A percentile compares a stretch with the other conserved stretches of the same genome.
phyloP scores from a whole-genome alignment of 1,140 invertebrate genomes.

The Agrilus planipennis region DNA sequence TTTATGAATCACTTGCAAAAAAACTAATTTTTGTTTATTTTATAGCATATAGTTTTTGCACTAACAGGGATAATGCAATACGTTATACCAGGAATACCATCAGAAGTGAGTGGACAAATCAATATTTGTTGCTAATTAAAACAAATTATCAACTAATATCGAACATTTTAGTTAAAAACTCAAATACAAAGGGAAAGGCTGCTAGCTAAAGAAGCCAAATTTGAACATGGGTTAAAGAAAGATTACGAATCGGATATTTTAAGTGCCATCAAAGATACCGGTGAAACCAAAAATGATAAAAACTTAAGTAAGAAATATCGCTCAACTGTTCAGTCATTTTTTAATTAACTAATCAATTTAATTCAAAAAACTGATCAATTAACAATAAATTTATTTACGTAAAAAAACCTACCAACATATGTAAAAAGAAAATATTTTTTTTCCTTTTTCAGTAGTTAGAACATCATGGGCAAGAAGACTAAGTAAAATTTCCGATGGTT shows the following conservation, averaged over 20 bases:
- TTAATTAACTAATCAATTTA: too few relatives aligned
- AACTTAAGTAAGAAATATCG: too few relatives aligned
- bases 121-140: too few relatives aligned
- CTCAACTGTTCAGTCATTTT: too few relatives aligned
- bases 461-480: conserved; percentile 55
- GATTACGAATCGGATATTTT: conserved; percentile 56
- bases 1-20: too few relatives aligned
- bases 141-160: too few relatives aligned
- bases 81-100: conserved; percentile 84
- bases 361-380: too few relatives aligned
- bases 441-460: conserved; percentile 31
- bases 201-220: conserved; percentile 80
- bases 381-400: too few relatives aligned
- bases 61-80: conserved; percentile 88
- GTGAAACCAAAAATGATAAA: conserved; percentile 41
- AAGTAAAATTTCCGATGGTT: conserved; percentile 56
- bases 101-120: conserved; percentile 46
- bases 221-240: conserved; percentile 61
- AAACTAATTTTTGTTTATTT: too few relatives aligned
- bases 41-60: conserved; percentile 83
- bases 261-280: conserved; percentile 34
- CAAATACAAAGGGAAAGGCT: conserved; percentile 74
- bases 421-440: too few relatives aligned
- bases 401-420: too few relatives aligned
- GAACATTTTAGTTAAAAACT: conserved; percentile 44